Evolutionary conservation across 2,113 vertebrate genomes (phyloP).

Genomic region (Brevimyrus niger): DNA sequence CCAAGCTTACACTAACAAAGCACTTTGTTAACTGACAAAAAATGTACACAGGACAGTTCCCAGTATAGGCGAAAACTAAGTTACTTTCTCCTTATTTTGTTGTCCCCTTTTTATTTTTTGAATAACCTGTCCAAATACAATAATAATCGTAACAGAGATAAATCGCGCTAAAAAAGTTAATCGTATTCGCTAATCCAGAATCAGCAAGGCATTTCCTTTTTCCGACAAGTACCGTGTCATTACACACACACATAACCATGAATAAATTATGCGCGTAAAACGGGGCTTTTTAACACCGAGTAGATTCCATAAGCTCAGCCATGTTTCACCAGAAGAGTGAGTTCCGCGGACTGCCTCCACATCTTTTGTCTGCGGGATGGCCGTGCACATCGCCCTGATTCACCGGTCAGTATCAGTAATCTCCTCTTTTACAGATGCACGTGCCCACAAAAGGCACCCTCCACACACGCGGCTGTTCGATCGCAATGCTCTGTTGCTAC

Average conservation of each 20-base stretch:
- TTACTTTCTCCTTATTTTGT: background rate
- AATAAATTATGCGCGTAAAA: constrained; percentile 5
- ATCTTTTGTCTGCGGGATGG: background rate
- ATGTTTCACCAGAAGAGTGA: background rate
- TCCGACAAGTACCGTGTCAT: background rate
- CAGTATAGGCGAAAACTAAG: background rate
- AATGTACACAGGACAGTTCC: background rate
- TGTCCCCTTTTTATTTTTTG: background rate
- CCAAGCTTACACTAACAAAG: background rate
- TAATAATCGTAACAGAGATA: background rate
- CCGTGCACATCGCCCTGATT: background rate
- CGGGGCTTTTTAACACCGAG: background rate
- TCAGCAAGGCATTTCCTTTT: background rate
- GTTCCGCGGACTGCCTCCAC: background rate
- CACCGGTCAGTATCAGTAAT: background rate
- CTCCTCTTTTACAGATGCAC: background rate
- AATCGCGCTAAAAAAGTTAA: background rate
- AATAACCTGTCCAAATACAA: background rate
- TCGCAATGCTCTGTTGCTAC: background rate
- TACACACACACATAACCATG: background rate
- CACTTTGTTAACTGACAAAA: background rate
- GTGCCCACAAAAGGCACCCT: background rate
- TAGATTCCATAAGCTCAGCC: background rate
- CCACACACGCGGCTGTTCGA: background rate
- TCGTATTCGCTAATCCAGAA: background rate